Base-by-base conservation (phyloP, 2,888 invertebrate species). In the Dione vanillae region DNA sequence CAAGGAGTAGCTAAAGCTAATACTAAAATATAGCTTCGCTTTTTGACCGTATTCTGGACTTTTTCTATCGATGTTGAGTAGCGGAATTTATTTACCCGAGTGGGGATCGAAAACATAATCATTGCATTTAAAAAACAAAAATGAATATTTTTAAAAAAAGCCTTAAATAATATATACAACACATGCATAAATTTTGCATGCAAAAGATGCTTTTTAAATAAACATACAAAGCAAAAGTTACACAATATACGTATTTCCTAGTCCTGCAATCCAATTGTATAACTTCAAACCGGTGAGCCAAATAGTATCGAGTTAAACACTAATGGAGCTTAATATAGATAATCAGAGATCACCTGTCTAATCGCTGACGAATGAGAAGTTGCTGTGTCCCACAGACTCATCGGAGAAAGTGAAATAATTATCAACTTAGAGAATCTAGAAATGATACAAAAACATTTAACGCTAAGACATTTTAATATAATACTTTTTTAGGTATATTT, bases 241-340 rank as follows among this genome's bases (percentile, higher is more conserved):
- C 70, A 67, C 70, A 73, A 73, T 70, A 61, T 67, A 65, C 58
- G 70, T 68, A 73, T 70, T 73, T 73, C 70, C 70, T 70, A 45
- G 70, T 67, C 72, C 73, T 67, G 59, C 72, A 71, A 66, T 70
- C 65, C 59, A 56, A 87, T 89, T 88, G 85, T 88, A 87, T 89
- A 91, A 87, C 81, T 78, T 74, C 78, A 78, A 86, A 87, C 87
- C 84, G 84, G 86, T 87, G 81, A 81, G 78, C 80, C 80, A 81
- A 86, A 87, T 85, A 82, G 84, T 90, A 90, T 91, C 90, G 87
- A 88, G 82, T 90, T 90, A 90, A 91, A 86, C 82, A 83, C 84
- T 91, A 90, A 90, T 90, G 89, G 89, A 83, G 81, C 83, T 84
- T 87, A 87, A 87, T 82, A 78, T 77, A 84, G 86, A 88, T 89